Evolutionary conservation across 2,888 invertebrate species (phyloP), one percentile per base, ranked within the genome.

Genomic region (Ormyrus rosae): DNA sequence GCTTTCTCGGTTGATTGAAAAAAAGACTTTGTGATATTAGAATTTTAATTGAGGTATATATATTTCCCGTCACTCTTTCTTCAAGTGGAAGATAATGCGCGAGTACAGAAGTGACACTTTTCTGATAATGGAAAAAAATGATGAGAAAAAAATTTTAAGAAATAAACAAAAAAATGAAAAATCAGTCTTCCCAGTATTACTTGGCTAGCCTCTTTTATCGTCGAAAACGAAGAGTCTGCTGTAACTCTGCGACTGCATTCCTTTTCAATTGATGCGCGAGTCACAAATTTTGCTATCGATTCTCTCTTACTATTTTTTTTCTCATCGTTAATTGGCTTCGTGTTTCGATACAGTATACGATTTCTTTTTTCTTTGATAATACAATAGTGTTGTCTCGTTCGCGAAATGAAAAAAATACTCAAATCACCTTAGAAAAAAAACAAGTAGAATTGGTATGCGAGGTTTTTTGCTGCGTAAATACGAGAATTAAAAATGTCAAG

Each of bases 151-250:
- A 82, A 81, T 61, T 53, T 58, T 60, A 82, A 73, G 78, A 81
- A 80, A 34, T 34, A 34, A 34, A 34, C 34, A 34, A 34, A 34
- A 34, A 34, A 34, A 34, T 34, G 34, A 34, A 81, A 76, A 82
- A 81, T 84, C 82, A 85, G 84, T 85, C 85, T 85, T 86, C 84
- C 85, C 72, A 81, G 69, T 80, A 80, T 83, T 81, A 81, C 71
- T 78, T 81, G 61, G 70, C 65, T 74, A 81, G 77, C 73, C 69
- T 78, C 70, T 65, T 58, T 71, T 19, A 51, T 61, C 8, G 61
- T 72, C 56, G 50, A 55, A 69, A 67, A 63, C 34, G 61, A 76
- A 76, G 60, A 72, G 76, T 80, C 68, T 71, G 55, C 56, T 80
- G 71, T 71, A 76, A 63, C 55, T 56, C 19, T 64, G 60, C 56